Conservation (phyloP, 2,113 vertebrate genomes). For the Neodontobutis hainanensis region DNA sequence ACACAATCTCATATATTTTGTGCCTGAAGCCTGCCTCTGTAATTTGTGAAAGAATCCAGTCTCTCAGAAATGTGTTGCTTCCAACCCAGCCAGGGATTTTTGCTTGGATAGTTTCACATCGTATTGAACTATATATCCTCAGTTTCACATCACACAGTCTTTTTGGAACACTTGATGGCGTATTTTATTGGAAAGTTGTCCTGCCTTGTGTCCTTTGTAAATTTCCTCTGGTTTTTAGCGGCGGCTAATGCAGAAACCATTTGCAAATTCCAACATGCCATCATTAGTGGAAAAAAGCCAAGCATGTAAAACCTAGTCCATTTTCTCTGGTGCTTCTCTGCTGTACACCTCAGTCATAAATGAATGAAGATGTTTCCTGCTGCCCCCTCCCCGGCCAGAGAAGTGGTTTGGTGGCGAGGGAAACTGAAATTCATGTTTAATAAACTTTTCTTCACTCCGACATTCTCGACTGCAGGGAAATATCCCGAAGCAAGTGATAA, state of each 20-base stretch:
- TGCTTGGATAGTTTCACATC: slow-evolving; percentile 1
- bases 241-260: neutral
- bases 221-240: neutral
- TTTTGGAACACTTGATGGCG: neutral
- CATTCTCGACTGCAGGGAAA: neutral
- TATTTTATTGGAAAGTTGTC: slow-evolving; percentile 9
- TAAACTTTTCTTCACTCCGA: neutral
- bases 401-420: neutral
- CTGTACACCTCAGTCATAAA: slow-evolving; percentile 6
- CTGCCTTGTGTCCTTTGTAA: neutral
- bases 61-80: slow-evolving; percentile 4
- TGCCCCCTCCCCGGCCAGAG: neutral
- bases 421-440: slow-evolving; percentile 10
- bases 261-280: neutral
- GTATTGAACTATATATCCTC: neutral
- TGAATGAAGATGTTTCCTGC: neutral
- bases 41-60: slow-evolving; percentile 13
- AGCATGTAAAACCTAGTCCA: neutral
- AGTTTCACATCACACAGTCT: neutral
- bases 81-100: slow-evolving; percentile 7
- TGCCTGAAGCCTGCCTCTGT: slow-evolving; percentile 12
- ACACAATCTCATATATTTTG: slow-evolving; percentile 26
- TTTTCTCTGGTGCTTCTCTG: neutral
- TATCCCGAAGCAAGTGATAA: slow-evolving; percentile 3
- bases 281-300: neutral